These are phyloP conservation scores for Dreissena rostriformis DNA, from an alignment of 1,140 invertebrate species.

Conservation along the genomic window DNA sequence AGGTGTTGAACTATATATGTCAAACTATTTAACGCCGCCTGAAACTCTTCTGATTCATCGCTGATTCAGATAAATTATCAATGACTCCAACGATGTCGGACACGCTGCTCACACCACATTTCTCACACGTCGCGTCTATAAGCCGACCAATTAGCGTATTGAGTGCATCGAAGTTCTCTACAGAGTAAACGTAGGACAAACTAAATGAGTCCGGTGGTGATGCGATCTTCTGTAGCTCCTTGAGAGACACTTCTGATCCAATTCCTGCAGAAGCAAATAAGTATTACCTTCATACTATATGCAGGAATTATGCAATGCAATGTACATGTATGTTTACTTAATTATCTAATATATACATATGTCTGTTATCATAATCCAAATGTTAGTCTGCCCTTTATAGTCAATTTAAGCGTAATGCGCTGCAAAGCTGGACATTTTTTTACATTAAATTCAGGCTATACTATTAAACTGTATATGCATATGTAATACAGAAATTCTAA, in stretches of 20 bases:
- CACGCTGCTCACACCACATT: not conserved
- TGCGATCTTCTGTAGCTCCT: slow-evolving; percentile 6
- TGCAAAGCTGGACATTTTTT: too few relatives aligned
- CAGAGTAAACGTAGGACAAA: slow-evolving; percentile 4
- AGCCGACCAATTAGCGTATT: slow-evolving; percentile 7
- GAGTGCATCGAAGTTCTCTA: slow-evolving; percentile 21
- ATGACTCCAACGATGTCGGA: slow-evolving; percentile 15
- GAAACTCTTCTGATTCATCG: not conserved
- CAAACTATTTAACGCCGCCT: not conserved
- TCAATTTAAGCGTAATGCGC: too few relatives aligned
- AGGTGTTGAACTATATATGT: not conserved
- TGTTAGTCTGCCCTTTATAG: too few relatives aligned
- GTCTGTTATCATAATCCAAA: too few relatives aligned
- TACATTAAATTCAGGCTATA: too few relatives aligned
- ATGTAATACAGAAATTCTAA: too few relatives aligned
- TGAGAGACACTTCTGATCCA: slow-evolving; percentile 12
- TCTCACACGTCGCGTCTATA: slow-evolving; percentile 13
- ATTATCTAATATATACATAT: too few relatives aligned
- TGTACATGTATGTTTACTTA: too few relatives aligned
- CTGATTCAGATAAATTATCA: slow-evolving; percentile 10
- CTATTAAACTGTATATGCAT: too few relatives aligned
- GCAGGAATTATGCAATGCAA: too few relatives aligned
- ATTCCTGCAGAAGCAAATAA: not conserved
- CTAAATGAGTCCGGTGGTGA: slow-evolving; percentile 2
- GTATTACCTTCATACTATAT: not conserved